Percentiles rank a stretch among this genome's conserved stretches.
Evolutionary conservation across 2,113 vertebrate genomes (phyloP).

Genomic region (Myiozetetes cayanensis): DNA sequence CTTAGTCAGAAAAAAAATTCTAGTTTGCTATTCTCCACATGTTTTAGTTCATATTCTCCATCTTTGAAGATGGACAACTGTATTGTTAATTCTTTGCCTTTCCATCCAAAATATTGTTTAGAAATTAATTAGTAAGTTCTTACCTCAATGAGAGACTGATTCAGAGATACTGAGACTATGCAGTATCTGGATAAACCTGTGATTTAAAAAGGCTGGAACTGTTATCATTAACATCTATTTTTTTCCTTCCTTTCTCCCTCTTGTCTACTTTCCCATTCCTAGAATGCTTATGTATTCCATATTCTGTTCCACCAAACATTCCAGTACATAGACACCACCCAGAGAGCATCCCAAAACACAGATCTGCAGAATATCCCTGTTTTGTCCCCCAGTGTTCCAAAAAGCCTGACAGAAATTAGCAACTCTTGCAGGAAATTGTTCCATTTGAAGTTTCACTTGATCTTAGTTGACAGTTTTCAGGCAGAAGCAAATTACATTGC

Average conservation of each 20-base stretch:
- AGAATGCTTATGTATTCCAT: neutral
- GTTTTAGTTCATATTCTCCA: neutral
- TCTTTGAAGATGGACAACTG: neutral
- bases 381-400: neutral
- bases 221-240: neutral
- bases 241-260: neutral
- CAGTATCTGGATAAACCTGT: neutral
- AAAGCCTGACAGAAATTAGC: neutral
- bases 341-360: neutral
- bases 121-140: neutral
- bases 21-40: neutral
- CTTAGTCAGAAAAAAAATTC: neutral
- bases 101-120: neutral
- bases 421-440: neutral
- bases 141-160: neutral
- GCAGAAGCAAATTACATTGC: neutral
- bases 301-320: neutral
- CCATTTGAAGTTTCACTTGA: neutral
- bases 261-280: neutral
- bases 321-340: neutral
- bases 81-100: neutral
- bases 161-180: neutral
- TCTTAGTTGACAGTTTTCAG: constrained; percentile 2
- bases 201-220: neutral
- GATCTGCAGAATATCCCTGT: neutral